Conservation (phyloP, 2,888 invertebrate genomes). For the Pollenia amentaria region DNA sequence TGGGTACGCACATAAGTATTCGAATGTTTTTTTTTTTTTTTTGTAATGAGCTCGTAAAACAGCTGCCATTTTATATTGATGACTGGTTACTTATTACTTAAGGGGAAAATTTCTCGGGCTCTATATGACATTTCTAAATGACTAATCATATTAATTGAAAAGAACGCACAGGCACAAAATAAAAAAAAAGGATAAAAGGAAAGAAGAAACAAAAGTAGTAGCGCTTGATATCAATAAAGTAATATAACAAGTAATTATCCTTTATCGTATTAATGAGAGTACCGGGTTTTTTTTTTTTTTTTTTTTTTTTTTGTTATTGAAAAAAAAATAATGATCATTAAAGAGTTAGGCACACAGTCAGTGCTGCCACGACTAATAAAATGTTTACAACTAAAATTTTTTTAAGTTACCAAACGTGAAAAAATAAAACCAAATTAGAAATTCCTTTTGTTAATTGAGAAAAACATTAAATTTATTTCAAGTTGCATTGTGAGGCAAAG, state of each 20-base stretch:
- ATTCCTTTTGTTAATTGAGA: too few relatives aligned
- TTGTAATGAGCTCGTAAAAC: slow-evolving; percentile 18
- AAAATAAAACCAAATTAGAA: too few relatives aligned
- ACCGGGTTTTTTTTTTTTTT: not conserved
- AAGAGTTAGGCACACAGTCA: too few relatives aligned
- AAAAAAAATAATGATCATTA: too few relatives aligned
- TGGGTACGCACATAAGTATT: not conserved
- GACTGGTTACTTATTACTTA: slow-evolving; percentile 30
- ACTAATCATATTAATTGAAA: slow-evolving; percentile 53
- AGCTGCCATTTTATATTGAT: slow-evolving; percentile 44
- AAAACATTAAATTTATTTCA: too few relatives aligned
- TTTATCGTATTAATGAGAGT: slow-evolving; percentile 28
- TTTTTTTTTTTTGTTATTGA: too few relatives aligned
- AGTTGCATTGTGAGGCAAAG: too few relatives aligned
- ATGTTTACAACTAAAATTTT: too few relatives aligned
- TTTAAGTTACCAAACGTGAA: too few relatives aligned
- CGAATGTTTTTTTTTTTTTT: not conserved
- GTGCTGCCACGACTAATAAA: too few relatives aligned
- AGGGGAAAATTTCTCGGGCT: not conserved
- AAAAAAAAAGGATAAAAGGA: not conserved
- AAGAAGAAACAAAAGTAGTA: slow-evolving; percentile 5
- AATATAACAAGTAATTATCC: slow-evolving; percentile 34
- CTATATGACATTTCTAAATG: slow-evolving; percentile 58
- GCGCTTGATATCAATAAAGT: slow-evolving; percentile 47
- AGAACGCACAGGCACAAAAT: not conserved